phyloP scores from a whole-genome alignment of 2,797 vertebrate genomes.

The Mionectes olivaceus region DNA sequence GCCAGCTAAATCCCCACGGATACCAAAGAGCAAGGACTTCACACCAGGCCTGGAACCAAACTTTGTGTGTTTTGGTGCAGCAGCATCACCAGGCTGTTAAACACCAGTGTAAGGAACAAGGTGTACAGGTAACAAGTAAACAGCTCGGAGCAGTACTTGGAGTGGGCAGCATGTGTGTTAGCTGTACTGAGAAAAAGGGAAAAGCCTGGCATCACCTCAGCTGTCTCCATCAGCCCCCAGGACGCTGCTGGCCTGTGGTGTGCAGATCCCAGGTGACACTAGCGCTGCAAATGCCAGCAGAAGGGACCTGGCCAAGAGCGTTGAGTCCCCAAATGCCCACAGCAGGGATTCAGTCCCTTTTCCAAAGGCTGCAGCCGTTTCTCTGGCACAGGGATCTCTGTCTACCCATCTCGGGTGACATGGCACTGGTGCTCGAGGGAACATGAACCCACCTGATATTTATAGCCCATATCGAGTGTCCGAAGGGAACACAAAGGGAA shows the following conservation, averaged over 20 bases:
- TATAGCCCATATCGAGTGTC: neutral
- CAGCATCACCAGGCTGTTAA: accelerated
- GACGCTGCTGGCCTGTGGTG: accelerated
- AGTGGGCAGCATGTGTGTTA: accelerated
- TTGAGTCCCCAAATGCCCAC: accelerated
- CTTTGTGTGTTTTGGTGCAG: accelerated
- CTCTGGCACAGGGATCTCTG: neutral
- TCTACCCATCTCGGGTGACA: neutral
- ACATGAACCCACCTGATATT: neutral
- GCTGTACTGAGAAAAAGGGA: neutral
- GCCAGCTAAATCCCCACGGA: accelerated
- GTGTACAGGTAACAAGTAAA: accelerated
- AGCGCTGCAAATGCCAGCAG: neutral
- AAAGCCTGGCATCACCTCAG: neutral
- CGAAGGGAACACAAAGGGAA: neutral
- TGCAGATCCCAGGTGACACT: accelerated
- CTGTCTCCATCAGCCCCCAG: neutral
- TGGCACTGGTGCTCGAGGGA: neutral
- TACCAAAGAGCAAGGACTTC: neutral
- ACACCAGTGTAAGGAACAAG: accelerated
- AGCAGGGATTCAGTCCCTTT: accelerated
- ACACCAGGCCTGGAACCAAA: accelerated
- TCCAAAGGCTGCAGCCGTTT: neutral
- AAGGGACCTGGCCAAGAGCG: neutral
- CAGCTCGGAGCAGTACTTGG: neutral